These are phyloP conservation scores for Aplocera efformata DNA, from an alignment of 2,888 invertebrate species.

Conservation along the genomic window DNA sequence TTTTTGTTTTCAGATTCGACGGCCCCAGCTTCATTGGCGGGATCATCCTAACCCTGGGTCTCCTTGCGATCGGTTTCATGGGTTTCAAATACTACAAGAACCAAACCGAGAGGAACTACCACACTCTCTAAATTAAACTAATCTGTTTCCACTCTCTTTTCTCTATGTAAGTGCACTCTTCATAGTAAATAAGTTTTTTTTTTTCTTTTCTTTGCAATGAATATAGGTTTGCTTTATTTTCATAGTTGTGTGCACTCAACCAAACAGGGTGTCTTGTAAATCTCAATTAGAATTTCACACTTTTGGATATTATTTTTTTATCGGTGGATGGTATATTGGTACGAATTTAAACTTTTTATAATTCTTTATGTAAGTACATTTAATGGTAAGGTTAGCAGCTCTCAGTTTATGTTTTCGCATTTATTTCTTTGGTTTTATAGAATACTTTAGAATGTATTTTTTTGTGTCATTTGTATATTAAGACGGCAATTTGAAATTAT, in stretches of 20 bases:
- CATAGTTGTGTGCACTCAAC: conserved; percentile 28
- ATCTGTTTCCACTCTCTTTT: conserved; percentile 30
- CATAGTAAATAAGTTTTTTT: conserved; percentile 22
- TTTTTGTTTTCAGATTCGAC: conserved; percentile 84
- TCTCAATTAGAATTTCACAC: conserved; percentile 27
- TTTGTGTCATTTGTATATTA: conserved; percentile 6
- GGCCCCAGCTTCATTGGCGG: conserved; percentile 91
- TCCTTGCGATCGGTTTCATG: conserved; percentile 89
- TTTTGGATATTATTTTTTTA: conserved; percentile 23
- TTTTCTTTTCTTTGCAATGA: conserved; percentile 12
- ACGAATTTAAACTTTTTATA: conserved; percentile 26
- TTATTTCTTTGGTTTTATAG: conserved; percentile 11
- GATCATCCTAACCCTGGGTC: conserved; percentile 88
- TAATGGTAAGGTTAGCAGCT: conserved; percentile 8
- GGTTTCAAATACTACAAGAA: conserved; percentile 94
- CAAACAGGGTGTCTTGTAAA: conserved; percentile 32
- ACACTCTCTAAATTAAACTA: conserved; percentile 85
- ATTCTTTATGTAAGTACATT: conserved; percentile 15
- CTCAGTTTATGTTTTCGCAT: conserved; percentile 9
- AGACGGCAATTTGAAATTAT: background rate
- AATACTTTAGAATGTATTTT: conserved; percentile 1
- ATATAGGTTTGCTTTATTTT: conserved; percentile 26
- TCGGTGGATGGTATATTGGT: conserved; percentile 32
- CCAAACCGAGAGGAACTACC: conserved; percentile 91
- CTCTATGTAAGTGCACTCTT: conserved; percentile 60